Percentiles rank a stretch among this genome's conserved stretches.
phyloP scores from a whole-genome alignment of 1,140 invertebrate species.

The Drosophila malerkotliana region DNA sequence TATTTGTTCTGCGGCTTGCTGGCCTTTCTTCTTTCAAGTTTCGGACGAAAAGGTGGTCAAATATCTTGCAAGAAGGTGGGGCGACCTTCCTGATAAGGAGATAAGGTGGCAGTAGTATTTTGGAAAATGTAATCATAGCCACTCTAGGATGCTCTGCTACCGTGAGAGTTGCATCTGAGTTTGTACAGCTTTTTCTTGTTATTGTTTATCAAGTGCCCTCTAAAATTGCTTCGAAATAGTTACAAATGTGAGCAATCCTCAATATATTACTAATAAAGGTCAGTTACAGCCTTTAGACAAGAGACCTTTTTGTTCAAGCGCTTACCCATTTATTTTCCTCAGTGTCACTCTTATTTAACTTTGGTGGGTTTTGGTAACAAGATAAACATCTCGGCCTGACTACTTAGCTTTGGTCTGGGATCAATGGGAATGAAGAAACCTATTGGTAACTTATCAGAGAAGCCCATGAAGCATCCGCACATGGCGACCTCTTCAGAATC shows the following conservation, averaged over 20 bases:
- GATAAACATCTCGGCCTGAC: constrained; percentile 40
- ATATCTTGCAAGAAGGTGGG: constrained; percentile 22
- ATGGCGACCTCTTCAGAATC: constrained; percentile 29
- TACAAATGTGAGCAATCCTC: background rate
- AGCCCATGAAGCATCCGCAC: constrained; percentile 14
- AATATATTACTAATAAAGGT: too few species aligned
- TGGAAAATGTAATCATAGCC: constrained; percentile 7
- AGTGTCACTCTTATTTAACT: constrained; percentile 7
- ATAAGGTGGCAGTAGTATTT: constrained; percentile 42
- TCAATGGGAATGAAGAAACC: constrained; percentile 20
- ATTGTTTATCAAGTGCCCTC: constrained; percentile 22
- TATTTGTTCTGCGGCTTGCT: constrained; percentile 49
- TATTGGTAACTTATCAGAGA: constrained; percentile 34
- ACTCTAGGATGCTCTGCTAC: constrained; percentile 30
- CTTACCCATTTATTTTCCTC: constrained; percentile 1
- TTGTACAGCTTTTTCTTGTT: constrained; percentile 61
- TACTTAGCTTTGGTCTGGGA: constrained; percentile 37
- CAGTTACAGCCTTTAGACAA: too few species aligned
- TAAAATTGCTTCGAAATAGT: constrained; percentile 8
- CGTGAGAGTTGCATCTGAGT: constrained; percentile 65
- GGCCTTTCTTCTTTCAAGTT: constrained; percentile 44
- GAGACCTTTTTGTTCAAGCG: background rate
- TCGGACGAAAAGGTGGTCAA: constrained; percentile 57
- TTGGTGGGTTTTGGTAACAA: constrained; percentile 32
- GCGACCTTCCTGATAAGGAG: constrained; percentile 45